Percentiles rank a stretch among this genome's conserved stretches.
These are phyloP conservation scores for Acleris laterana DNA, from an alignment of 2,888 invertebrate species.

Conservation along the genomic window DNA sequence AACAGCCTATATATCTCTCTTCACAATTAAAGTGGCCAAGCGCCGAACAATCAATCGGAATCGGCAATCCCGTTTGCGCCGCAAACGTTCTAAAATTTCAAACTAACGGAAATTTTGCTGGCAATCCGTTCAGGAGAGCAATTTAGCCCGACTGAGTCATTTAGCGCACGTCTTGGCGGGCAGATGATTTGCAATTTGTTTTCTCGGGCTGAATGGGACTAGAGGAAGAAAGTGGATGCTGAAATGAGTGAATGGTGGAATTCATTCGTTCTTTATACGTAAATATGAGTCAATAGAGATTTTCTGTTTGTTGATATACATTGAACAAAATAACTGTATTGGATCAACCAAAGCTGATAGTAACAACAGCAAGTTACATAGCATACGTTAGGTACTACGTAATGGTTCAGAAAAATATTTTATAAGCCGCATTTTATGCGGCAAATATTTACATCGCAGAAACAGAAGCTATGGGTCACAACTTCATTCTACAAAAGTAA, in stretches of 20 bases:
- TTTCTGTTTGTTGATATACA: too few relatives aligned
- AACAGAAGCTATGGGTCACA: too few relatives aligned
- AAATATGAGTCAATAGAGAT: too few relatives aligned
- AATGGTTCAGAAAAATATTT: too few relatives aligned
- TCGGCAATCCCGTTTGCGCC: conserved; percentile 66
- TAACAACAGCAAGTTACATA: too few relatives aligned
- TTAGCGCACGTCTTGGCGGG: conserved; percentile 68
- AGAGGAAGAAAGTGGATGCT: conserved; percentile 43
- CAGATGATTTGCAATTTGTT: conserved; percentile 84
- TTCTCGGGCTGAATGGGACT: conserved; percentile 63
- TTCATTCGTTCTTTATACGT: neutral
- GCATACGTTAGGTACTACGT: too few relatives aligned
- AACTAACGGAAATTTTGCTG: conserved; percentile 79
- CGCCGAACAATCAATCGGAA: conserved; percentile 44
- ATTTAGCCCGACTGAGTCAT: conserved; percentile 82
- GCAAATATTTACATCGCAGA: too few relatives aligned
- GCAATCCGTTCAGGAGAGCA: conserved; percentile 69
- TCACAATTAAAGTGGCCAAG: conserved; percentile 7
- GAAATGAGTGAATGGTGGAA: conserved; percentile 27
- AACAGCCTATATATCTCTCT: neutral
- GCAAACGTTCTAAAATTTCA: conserved; percentile 62
- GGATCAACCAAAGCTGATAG: too few relatives aligned
- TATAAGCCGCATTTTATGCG: too few relatives aligned
- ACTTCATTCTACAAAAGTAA: too few relatives aligned
- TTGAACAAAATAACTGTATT: too few relatives aligned